Evolutionary conservation across 1,140 invertebrate genomes (phyloP), one percentile per base, ranked within the genome.

Genomic region (Monomorium pharaonis): DNA sequence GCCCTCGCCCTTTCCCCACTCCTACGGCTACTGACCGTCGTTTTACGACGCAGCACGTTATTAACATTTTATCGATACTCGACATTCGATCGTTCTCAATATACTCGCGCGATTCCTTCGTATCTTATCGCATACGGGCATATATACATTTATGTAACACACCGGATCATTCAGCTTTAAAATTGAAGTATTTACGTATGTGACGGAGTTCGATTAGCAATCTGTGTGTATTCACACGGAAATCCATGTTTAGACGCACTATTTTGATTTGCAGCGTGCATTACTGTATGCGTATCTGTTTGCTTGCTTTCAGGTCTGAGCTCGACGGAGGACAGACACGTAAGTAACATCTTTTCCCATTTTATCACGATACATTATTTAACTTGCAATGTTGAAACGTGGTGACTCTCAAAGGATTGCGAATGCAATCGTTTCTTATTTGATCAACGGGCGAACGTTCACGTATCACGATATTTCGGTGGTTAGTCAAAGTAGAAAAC

Each of bases 311-410:
- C 96, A 97, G 96, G 96, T 95, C 95, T 97, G 89, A 96, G 96
- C 92, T 96, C 96, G 84, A 96, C 96, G 85, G 96, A 97, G 92
- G 96, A 97, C 91, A 95, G 96, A 96, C 96, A 97, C 95, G 96
- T 97, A 94, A 97, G 96, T 96, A 91, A 76, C 80, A 76, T 67
- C 44, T 54, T 75, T 87, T 56, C 49, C 18, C 14, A 30, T n/a
- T 33, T 44, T 62, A 30, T 30, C 24, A n/a, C 18, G 24, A 44
- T 14, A 5, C 30, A 27, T 44, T 62, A 49, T 63, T 63, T 63
- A 44, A 77, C 24, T 63, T 10, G n/a, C 27, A 16, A 9, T 18
- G 14, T 58, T 14, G 58, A 24, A 51, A 51, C 47, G 42, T 60
- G 12, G 37, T 7, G 60, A 51, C 44, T 54, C 54, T 27, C 49